Evolutionary conservation across 2,888 invertebrate species (phyloP), one percentile per base, ranked within the genome.

Genomic region (Antitype chi): DNA sequence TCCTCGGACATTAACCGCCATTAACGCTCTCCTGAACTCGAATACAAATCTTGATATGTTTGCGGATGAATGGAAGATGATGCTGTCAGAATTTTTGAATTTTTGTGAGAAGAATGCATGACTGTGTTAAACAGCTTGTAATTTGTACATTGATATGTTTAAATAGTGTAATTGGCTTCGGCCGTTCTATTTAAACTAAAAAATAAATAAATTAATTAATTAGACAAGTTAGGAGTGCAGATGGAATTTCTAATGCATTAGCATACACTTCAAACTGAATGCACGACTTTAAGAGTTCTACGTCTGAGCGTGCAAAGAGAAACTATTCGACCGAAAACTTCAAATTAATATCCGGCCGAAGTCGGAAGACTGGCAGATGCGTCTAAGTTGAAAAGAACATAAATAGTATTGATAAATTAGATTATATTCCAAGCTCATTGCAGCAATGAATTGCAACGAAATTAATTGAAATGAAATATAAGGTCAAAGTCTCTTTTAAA

Each of bases 191-290:
- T n/a, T n/a, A n/a, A n/a, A n/a, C n/a, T n/a, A n/a, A n/a, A n/a
- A n/a, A n/a, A n/a, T n/a, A n/a, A n/a, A n/a, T n/a, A n/a, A n/a
- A n/a, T n/a, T n/a, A n/a, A n/a, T n/a, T n/a, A n/a, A n/a, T 38
- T 20, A 11, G 20, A 55, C 38, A 66, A 32, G 28, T 67, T 57
- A 49, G 25, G 11, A 52, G 25, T 25, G 52, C 67, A 63, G 23
- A 57, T 68, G 43, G 38, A 55, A 43, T 57, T 81, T 55, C 55
- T 69, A 69, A 79, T 76, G 49, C 60, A 80, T 60, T 66, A 28
- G 76, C 62, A 82, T 52, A 66, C 60, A 70, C 66, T 76, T 68
- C 28, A 70, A 70, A 82, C 66, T n/a, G 57, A 77, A 77, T 67
- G 32, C 62, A 52, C 23, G 28, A 69, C 25, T 64, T 76, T 63